These are phyloP conservation scores for Thyatira batis DNA, from an alignment of 2,888 invertebrate species.

Conservation along the genomic window DNA sequence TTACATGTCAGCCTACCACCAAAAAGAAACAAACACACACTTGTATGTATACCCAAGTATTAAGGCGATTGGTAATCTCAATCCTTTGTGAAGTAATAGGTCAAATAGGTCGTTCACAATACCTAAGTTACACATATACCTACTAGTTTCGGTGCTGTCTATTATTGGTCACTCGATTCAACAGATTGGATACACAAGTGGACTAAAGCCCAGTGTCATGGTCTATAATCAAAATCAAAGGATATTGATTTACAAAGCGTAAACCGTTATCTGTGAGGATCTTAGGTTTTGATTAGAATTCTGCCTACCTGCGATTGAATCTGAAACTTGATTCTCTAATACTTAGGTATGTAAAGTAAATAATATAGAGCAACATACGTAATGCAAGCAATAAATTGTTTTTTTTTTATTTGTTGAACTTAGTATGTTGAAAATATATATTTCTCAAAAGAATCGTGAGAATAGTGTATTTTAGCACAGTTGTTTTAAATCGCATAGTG, in stretches of 20 bases:
- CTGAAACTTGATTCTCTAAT: too few relatives aligned
- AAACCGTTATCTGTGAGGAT: neutral
- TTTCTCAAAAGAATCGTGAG: too few relatives aligned
- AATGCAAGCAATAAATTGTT: too few relatives aligned
- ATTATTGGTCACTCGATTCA: neutral
- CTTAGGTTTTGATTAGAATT: neutral
- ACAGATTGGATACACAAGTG: neutral
- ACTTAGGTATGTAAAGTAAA: too few relatives aligned
- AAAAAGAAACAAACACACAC: neutral
- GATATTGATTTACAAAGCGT: slow-evolving; percentile 1
- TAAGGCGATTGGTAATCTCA: neutral
- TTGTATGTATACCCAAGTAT: neutral
- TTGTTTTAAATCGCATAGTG: neutral
- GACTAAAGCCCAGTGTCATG: neutral
- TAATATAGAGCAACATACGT: too few relatives aligned
- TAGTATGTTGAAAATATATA: neutral
- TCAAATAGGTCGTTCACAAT: neutral
- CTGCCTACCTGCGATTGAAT: too few relatives aligned
- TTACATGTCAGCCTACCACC: neutral
- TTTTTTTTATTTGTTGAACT: too few relatives aligned
- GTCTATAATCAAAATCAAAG: neutral
- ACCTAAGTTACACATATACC: neutral
- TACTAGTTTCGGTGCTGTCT: neutral
- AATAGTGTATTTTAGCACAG: neutral
- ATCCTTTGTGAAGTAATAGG: neutral